These are phyloP conservation scores for Piaya cayana DNA, from an alignment of 2,113 vertebrate species.

Conservation along the genomic window DNA sequence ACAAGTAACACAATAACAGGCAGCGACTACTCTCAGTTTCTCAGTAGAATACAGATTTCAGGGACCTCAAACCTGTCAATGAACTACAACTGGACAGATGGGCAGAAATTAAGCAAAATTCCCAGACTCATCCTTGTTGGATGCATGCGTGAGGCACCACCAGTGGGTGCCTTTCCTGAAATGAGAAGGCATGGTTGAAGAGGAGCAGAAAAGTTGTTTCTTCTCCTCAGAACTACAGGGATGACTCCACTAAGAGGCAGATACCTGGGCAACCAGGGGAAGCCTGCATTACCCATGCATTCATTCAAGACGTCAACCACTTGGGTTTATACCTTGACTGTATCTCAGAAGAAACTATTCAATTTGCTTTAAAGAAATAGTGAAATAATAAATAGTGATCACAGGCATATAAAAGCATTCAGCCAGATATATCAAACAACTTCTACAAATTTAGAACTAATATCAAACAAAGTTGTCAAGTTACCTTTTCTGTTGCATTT, in stretches of 20 bases:
- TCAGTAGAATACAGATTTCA: not conserved
- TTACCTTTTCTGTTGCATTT: slow-evolving; percentile 61
- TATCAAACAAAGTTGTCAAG: not conserved
- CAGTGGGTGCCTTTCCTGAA: not conserved
- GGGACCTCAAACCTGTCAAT: not conserved
- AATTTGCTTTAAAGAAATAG: not conserved
- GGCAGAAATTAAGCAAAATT: not conserved
- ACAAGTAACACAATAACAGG: not conserved
- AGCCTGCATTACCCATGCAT: not conserved
- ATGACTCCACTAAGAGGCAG: not conserved
- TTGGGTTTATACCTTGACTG: not conserved
- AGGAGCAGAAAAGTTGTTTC: not conserved
- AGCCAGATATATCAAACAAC: not conserved
- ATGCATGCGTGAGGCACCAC: not conserved
- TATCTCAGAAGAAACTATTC: not conserved
- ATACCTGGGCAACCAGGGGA: not conserved
- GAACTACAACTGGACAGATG: not conserved
- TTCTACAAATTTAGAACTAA: not conserved
- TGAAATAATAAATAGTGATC: not conserved
- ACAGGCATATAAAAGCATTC: not conserved
- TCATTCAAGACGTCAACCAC: not conserved
- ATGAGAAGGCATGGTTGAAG: not conserved
- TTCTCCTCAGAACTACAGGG: not conserved
- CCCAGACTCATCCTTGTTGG: not conserved
- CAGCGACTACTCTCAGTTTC: not conserved